These are phyloP conservation scores for Mercenaria mercenaria DNA, from an alignment of 1,140 invertebrate genomes.

Conservation along the genomic window DNA sequence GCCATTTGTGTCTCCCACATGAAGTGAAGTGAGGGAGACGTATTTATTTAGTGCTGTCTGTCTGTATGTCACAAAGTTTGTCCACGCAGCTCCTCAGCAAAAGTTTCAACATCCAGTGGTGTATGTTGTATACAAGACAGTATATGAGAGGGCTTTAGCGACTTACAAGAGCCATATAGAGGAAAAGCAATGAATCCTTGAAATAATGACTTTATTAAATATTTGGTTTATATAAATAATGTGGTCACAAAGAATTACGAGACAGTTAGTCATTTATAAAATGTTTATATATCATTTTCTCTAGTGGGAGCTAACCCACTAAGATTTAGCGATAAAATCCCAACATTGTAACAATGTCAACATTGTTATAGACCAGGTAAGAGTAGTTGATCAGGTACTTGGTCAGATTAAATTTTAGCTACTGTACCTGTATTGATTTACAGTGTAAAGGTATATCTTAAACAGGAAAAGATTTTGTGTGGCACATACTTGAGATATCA, in stretches of 20 bases:
- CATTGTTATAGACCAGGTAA: neutral
- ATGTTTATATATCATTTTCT: conserved; percentile 21
- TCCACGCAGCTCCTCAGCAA: too few relatives aligned
- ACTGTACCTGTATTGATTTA: neutral
- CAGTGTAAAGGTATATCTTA: neutral
- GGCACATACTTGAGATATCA: neutral
- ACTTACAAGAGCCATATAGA: too few relatives aligned
- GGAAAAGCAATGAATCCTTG: too few relatives aligned
- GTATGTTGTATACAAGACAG: too few relatives aligned
- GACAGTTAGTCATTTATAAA: conserved; percentile 46
- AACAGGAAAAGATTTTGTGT: neutral
- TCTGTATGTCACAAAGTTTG: too few relatives aligned
- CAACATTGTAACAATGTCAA: conserved; percentile 38
- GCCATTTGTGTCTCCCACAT: too few relatives aligned
- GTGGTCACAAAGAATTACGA: neutral
- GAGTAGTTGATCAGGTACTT: neutral
- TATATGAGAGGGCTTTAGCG: too few relatives aligned
- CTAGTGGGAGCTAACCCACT: neutral
- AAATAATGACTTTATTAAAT: neutral
- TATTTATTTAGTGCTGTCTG: too few relatives aligned
- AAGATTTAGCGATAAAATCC: conserved; percentile 38
- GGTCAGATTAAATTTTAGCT: neutral
- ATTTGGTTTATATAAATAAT: neutral
- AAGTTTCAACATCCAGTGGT: too few relatives aligned
- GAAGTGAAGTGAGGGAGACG: too few relatives aligned